Conservation (phyloP, 2,113 vertebrate genomes). For the Lamprologus speciosus region DNA sequence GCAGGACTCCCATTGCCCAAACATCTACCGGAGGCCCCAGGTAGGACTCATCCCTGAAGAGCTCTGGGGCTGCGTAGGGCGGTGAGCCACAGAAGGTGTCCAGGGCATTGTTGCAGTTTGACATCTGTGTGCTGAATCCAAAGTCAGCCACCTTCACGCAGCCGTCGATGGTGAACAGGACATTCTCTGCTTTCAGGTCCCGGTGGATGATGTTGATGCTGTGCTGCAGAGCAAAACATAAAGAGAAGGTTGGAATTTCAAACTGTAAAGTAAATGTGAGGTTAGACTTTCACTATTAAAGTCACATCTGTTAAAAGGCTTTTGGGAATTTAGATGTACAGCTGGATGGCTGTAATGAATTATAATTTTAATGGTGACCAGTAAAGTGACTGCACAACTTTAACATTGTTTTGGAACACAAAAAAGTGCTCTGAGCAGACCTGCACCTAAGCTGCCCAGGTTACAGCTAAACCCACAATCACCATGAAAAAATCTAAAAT, state of each 20-base stretch:
- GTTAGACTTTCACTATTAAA: neutral
- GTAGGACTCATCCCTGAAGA: constrained; percentile 86
- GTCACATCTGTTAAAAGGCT: neutral
- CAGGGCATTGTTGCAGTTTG: constrained; percentile 71
- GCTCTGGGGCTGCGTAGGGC: constrained; percentile 89
- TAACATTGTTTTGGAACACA: neutral
- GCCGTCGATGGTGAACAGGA: constrained; percentile 78
- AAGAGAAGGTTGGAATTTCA: neutral
- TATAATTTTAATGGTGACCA: neutral
- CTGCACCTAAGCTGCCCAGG: neutral
- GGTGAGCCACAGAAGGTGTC: constrained; percentile 95
- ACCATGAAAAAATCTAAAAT: neutral
- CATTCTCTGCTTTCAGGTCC: constrained; percentile 93
- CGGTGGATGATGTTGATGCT: constrained; percentile 86
- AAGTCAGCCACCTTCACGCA: constrained; percentile 94
- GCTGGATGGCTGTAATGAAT: neutral
- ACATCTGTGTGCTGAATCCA: constrained; percentile 86
- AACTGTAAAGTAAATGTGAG: neutral
- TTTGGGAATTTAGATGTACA: neutral
- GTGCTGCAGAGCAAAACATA: constrained; percentile 70
- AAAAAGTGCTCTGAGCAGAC: neutral
- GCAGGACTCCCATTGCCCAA: constrained; percentile 90
- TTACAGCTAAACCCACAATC: neutral
- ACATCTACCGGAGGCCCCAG: constrained; percentile 81
- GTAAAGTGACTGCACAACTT: neutral